Conservation (phyloP, 2,797 vertebrate species). For the Yasuhikotakia modesta region DNA sequence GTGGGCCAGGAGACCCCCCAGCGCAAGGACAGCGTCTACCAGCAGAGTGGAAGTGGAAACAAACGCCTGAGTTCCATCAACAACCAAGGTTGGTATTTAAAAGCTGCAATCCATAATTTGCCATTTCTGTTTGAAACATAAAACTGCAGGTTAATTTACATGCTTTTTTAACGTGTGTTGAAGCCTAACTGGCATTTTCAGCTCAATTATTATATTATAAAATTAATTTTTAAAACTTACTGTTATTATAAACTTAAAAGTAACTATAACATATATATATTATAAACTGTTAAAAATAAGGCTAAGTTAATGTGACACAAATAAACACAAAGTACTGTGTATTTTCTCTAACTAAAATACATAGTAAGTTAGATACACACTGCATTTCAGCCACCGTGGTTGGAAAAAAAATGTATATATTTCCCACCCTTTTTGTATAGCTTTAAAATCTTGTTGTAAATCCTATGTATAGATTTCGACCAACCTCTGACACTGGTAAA, state of each 20-base stretch:
- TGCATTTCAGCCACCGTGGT: background rate
- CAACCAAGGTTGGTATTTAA: constrained; percentile 59
- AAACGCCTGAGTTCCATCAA: constrained; percentile 69
- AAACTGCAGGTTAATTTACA: too few species aligned
- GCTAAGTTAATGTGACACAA: too few species aligned
- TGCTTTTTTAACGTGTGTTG: too few species aligned
- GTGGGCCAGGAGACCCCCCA: constrained; percentile 83
- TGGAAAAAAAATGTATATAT: background rate
- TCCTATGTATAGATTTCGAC: background rate
- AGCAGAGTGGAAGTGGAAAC: constrained; percentile 59
- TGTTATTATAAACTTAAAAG: too few species aligned
- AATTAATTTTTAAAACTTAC: too few species aligned
- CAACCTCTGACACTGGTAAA: background rate
- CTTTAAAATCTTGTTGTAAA: constrained; percentile 5
- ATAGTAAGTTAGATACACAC: background rate
- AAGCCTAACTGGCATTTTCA: too few species aligned
- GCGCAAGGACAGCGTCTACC: constrained; percentile 72
- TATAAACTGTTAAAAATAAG: too few species aligned
- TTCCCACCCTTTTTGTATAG: background rate
- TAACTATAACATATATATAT: too few species aligned
- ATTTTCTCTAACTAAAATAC: too few species aligned
- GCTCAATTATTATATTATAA: too few species aligned
- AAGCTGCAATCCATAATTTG: too few species aligned
- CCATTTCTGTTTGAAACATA: too few species aligned
- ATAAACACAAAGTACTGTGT: background rate